These are phyloP conservation scores for Heliconius congener DNA, from an alignment of 1,140 invertebrate species.

Conservation along the genomic window DNA sequence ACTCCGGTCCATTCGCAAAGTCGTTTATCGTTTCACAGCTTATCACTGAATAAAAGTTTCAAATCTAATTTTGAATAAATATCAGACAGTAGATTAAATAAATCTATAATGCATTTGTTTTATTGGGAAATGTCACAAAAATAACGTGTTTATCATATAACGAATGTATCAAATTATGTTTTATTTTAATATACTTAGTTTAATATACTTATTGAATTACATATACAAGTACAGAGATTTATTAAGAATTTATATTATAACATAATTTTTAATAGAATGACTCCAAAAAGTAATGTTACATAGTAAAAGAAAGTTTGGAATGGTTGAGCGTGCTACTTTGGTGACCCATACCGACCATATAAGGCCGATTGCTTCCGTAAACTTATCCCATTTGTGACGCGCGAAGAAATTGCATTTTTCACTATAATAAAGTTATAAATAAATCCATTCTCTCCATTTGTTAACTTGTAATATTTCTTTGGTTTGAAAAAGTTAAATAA, in stretches of 20 bases:
- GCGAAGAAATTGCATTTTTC: conserved; percentile 5
- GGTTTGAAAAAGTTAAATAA: no score
- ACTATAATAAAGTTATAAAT: conserved; percentile 2
- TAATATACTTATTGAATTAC: no score
- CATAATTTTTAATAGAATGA: not conserved
- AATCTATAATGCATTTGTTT: not conserved
- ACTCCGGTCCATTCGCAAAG: conserved; percentile 23
- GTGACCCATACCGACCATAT: conserved; percentile 8
- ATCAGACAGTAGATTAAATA: not conserved
- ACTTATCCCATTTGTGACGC: conserved; percentile 17
- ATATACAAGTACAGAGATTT: not conserved
- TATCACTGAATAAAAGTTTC: not conserved
- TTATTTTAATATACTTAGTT: no score
- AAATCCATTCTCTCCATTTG: not conserved
- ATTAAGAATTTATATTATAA: not conserved
- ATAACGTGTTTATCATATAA: no score
- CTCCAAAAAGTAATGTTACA: not conserved
- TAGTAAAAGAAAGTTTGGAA: not conserved
- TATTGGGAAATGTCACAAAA: not conserved
- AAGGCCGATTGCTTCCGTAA: conserved; percentile 8
- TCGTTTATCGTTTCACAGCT: conserved; percentile 8
- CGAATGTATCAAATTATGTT: no score
- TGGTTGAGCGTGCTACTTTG: not conserved
- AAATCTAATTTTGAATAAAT: not conserved
- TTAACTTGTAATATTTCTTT: no score